A percentile compares a stretch with the other conserved stretches of the same genome.
These are phyloP conservation scores for Theristus sp. DNA, from an alignment of 2,888 invertebrate species.

Conservation along the genomic window DNA sequence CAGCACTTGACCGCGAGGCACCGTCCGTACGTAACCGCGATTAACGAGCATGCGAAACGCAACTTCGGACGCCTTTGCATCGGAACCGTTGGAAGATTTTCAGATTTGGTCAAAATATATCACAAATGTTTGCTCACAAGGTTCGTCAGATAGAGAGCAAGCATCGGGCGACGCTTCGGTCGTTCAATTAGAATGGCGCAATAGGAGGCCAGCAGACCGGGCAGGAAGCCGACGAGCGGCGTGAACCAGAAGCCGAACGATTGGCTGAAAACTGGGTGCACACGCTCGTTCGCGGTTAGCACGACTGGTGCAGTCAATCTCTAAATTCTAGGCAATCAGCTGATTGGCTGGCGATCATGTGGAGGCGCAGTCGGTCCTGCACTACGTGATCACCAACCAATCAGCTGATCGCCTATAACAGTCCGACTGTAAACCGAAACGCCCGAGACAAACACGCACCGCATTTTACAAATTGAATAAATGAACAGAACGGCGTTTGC, in stretches of 20 bases:
- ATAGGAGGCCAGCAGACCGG: slow-evolving; percentile 51
- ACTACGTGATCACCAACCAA: no score
- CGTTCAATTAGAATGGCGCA: slow-evolving; percentile 56
- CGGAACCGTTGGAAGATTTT: slow-evolving; percentile 2
- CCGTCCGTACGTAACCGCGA: slow-evolving; percentile 43
- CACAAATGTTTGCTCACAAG: slow-evolving; percentile 37
- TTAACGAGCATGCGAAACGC: slow-evolving; percentile 51
- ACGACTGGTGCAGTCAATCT: no score
- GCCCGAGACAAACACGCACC: no score
- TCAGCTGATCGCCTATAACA: no score
- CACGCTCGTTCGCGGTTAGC: no score
- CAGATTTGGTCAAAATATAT: slow-evolving; percentile 5
- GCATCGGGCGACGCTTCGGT: slow-evolving; percentile 43
- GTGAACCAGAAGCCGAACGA: slow-evolving; percentile 7
- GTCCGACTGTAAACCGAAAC: slow-evolving; percentile 20
- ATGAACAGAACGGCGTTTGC: slow-evolving; percentile 55
- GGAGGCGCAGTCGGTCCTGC: no score
- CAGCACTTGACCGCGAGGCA: slow-evolving; percentile 46
- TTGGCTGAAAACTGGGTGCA: not conserved
- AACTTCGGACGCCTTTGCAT: slow-evolving; percentile 59
- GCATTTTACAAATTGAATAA: slow-evolving; percentile 50
- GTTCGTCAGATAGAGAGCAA: slow-evolving; percentile 62
- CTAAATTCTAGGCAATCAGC: no score
- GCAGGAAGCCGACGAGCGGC: slow-evolving; percentile 49
- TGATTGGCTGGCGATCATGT: no score